Percentiles rank a stretch among this genome's conserved stretches.
Evolutionary conservation across 2,797 vertebrate species (phyloP).

Genomic region (Lacerta viridis): DNA sequence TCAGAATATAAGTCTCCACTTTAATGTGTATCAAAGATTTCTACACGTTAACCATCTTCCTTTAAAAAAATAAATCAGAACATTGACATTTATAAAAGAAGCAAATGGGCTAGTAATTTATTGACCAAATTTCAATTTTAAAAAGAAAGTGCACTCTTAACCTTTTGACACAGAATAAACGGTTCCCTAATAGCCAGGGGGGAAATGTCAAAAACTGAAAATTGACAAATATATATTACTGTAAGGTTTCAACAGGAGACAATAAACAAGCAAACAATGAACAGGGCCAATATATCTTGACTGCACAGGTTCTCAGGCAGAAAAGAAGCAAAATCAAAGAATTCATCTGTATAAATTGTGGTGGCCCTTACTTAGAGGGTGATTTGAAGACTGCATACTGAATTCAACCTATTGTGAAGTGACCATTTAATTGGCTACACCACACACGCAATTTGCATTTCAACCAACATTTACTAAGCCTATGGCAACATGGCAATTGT

Average conservation of each 20-base stretch:
- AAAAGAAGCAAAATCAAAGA: not conserved
- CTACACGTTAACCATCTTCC: slow-evolving; percentile 52
- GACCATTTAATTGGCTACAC: not conserved
- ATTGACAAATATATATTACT: not conserved
- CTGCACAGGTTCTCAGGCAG: not conserved
- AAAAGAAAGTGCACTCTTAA: slow-evolving; percentile 29
- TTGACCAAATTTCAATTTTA: slow-evolving; percentile 39
- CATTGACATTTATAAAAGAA: slow-evolving; percentile 57
- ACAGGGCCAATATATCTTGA: not conserved
- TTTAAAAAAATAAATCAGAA: slow-evolving; percentile 54
- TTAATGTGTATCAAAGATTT: slow-evolving; percentile 60
- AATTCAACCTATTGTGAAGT: too few relatives aligned
- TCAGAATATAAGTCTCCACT: slow-evolving; percentile 57
- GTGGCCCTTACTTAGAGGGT: not conserved
- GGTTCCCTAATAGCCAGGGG: slow-evolving; percentile 23
- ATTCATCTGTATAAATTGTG: not conserved
- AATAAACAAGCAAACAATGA: not conserved
- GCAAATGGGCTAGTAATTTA: slow-evolving; percentile 44
- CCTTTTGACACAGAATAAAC: slow-evolving; percentile 31
- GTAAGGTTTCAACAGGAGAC: not conserved
- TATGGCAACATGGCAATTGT: not conserved
- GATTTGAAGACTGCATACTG: not conserved
- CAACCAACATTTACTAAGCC: not conserved
- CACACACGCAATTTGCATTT: not conserved
- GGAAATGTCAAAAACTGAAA: slow-evolving; percentile 28